Evolutionary conservation across 2,797 vertebrate species (phyloP), one percentile per base, ranked within the genome.

Genomic region (Mormyrus hasselquistii): DNA sequence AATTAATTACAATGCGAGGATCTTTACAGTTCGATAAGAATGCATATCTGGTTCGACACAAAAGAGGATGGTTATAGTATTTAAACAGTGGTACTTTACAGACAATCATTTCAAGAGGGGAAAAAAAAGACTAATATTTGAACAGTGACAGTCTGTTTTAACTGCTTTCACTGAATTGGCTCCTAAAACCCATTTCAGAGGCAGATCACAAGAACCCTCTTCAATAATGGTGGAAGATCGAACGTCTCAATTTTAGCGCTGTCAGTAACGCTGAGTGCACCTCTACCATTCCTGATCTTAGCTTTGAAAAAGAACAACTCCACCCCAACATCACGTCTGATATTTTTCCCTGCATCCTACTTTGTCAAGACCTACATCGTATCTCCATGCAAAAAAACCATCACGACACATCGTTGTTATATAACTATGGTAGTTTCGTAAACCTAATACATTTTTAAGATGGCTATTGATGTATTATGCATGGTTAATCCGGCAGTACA

Each of bases 151-250:
- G 88, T 69, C 89, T 88, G 82, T 90, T 85, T 84, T 79, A 89
- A 89, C 89, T 69, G 88, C 79, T 16, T 53, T 57, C 57, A 88
- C 88, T 29, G 87, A 90, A 89, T 89, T 89, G n/a, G 34, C 19
- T 88, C 76, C 73, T 57, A 57, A 34, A n/a, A 29, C 12, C 22
- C 90, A 87, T 88, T 38, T 89, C 90, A 84, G 91, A 88, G 90
- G 90, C 87, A 93, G 92, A 94, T 95, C 93, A 95, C 95, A 95
- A 92, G 90, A 89, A 87, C 90, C 44, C 57, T 93, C 90, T 89
- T 92, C 89, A 9, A 90, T 90, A 89, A 92, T 90, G 87, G 76
- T 84, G 89, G 50, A 86, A 82, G 91, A 79, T 53, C 47, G 22
- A 69, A 76, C 10, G 87, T 89, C 86, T 49, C 92, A 90, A 14